Percentiles rank a stretch among this genome's conserved stretches.
phyloP scores from a whole-genome alignment of 2,113 vertebrate genomes.

The Cheirogaleus medius region DNA sequence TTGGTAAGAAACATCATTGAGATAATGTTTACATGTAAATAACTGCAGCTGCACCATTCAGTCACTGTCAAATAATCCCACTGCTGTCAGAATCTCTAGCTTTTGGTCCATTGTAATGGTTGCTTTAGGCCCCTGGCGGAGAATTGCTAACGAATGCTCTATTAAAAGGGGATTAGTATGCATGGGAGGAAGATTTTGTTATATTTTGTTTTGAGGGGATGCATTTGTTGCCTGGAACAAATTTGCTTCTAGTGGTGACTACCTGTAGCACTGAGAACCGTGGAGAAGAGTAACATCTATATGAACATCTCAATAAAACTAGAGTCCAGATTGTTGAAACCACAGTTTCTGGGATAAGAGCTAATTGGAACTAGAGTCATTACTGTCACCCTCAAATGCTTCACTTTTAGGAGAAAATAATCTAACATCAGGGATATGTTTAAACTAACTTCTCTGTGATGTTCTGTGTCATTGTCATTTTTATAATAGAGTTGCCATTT shows the following conservation, averaged over 20 bases:
- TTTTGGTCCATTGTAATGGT: background rate
- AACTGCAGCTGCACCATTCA: background rate
- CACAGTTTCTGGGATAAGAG: background rate
- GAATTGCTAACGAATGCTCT: background rate
- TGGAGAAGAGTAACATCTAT: background rate
- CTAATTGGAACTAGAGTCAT: background rate
- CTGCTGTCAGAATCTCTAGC: background rate
- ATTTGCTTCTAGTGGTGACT: background rate
- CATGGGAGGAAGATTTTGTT: background rate
- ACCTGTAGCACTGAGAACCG: background rate
- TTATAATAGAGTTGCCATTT: background rate
- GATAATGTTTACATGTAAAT: background rate
- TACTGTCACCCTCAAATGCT: background rate
- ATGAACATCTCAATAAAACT: background rate
- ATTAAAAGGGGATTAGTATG: background rate
- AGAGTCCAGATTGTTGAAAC: background rate
- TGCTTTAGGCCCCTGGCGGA: slow-evolving; percentile 2
- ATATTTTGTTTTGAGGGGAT: background rate
- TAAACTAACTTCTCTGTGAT: background rate
- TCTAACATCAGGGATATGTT: background rate
- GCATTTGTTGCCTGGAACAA: background rate
- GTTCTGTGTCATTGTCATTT: background rate
- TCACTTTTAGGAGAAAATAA: background rate
- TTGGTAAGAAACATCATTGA: background rate
- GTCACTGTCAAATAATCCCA: background rate